Base-by-base conservation (phyloP, 2,888 invertebrate species). In the Liposcelis brunnea region DNA sequence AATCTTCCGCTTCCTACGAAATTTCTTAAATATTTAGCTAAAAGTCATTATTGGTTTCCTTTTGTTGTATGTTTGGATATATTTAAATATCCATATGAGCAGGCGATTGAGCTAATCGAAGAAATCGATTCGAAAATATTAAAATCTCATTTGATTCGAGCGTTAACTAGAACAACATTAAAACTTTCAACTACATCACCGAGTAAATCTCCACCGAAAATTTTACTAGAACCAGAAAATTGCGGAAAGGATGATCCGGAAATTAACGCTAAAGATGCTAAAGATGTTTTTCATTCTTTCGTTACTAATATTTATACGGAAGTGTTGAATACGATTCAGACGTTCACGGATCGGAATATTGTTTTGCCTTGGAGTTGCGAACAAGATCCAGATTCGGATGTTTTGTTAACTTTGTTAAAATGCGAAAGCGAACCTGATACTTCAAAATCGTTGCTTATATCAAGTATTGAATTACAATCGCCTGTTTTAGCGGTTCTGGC, bases 41-140 rank as follows among this genome's bases (percentile, higher is more conserved):
- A 60, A 14, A 59, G 63, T 1, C 71, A 80, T 58, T 67, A 73
- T 44, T 84, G 83, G 81, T 72, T 82, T 56, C 73, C 74, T 43
- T 75, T 83, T 55, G 58, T 81, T 11, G 61, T 81, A 16, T 71
- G 77, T 33, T 70, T 75, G 1, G 78, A 84, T 53, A 71, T 79
- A 21, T 78, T 77, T 53, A 69, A 75, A 47, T 78, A 82, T 56
- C 77, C 83, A 0, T 55, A 74, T 14, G 62, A 67, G 11, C 15
- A 60, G 59, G 55, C 59, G 58, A 56, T 72, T 50, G 68, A 70
- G 46, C 55, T 72, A 14, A 64, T 70, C 0, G 70, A 71, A 49
- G 62, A 70, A 43, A 77, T 79, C 53, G 66, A 69, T 49, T 72
- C 68, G 48, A 59, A 63, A 42, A 67, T 67, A 31, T 65, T 77